Evolutionary conservation across 2,888 invertebrate species (phyloP), one percentile per base, ranked within the genome.

Genomic region (Platycnemis pennipes): DNA sequence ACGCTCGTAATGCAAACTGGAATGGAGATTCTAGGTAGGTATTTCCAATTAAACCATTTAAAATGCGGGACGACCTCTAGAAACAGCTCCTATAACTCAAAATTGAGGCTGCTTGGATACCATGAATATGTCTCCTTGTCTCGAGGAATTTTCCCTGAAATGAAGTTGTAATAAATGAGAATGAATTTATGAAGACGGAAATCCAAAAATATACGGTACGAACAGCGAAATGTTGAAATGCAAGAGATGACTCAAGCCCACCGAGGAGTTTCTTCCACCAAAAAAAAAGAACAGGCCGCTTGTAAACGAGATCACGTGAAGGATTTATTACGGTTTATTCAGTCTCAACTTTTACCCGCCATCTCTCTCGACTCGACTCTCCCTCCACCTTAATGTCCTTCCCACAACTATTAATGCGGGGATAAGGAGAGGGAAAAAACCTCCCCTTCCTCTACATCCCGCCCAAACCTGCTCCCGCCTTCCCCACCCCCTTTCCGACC

Each of bases 381-480:
- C 37, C 77, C 77, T 77, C 77, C 77, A 37, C 77, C 77, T 77
- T 77, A 31, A 77, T 77, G 77, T 77, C 37, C 77, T 77, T 37
- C n/a, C 31, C 37, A 13, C 77, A 11, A 31, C 77, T 37, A 77
- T 77, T 77, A 77, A 37, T 77, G 37, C 37, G 37, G 37, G 31
- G 49, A 16, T 13, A 13, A 11, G 11, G 37, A 37, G 77, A 0
- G 13, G 37, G 77, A 16, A 37, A 13, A 26, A n/a, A 16, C 19
- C 53, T 2, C 53, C 13, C 53, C 53, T 19, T 53, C 53, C 53
- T 8, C 53, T 53, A 16, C n/a, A n/a, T 53, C 53, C 19, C 53
- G 13, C 11, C 53, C 11, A 53, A 53, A 5, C 63, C 63, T 8
- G 26, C 63, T 63, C 63, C 22, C 63, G 7, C 3, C 26, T n/a